These are phyloP conservation scores for Amblyraja radiata DNA, from an alignment of 2,797 vertebrate genomes.

Conservation along the genomic window DNA sequence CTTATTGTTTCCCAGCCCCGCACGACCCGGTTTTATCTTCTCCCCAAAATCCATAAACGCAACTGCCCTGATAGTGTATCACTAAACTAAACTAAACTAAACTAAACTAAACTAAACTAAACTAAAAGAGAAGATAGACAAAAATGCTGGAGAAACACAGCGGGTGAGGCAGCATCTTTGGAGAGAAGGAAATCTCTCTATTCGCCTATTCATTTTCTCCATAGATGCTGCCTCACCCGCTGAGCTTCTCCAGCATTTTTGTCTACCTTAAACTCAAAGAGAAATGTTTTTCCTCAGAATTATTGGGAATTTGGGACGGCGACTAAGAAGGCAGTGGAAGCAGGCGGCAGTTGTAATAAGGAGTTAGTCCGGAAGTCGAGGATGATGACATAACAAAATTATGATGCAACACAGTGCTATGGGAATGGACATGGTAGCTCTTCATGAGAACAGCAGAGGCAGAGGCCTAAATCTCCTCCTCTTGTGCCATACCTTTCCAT, in stretches of 20 bases:
- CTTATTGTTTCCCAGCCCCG: too few relatives aligned
- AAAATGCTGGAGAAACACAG: too few relatives aligned
- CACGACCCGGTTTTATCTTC: too few relatives aligned
- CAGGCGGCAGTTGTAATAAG: background rate
- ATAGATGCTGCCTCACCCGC: too few relatives aligned
- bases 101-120: too few relatives aligned
- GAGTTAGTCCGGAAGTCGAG: background rate
- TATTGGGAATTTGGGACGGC: background rate
- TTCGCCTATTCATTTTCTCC: too few relatives aligned
- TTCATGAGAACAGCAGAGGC: background rate
- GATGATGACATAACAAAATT: background rate
- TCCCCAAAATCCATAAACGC: too few relatives aligned
- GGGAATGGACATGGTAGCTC: background rate
- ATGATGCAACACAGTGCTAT: background rate
- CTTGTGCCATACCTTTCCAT: background rate
- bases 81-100: too few relatives aligned
- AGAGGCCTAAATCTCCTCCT: background rate
- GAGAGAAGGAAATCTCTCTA: too few relatives aligned
- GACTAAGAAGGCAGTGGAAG: background rate
- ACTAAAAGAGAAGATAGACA: background rate
- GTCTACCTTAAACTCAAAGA: background rate
- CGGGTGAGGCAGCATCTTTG: too few relatives aligned
- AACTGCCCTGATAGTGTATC: too few relatives aligned
- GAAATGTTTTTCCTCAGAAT: background rate
- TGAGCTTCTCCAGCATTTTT: too few relatives aligned